Conservation (phyloP, 1,140 invertebrate genomes). For the Olivierus martensii region DNA sequence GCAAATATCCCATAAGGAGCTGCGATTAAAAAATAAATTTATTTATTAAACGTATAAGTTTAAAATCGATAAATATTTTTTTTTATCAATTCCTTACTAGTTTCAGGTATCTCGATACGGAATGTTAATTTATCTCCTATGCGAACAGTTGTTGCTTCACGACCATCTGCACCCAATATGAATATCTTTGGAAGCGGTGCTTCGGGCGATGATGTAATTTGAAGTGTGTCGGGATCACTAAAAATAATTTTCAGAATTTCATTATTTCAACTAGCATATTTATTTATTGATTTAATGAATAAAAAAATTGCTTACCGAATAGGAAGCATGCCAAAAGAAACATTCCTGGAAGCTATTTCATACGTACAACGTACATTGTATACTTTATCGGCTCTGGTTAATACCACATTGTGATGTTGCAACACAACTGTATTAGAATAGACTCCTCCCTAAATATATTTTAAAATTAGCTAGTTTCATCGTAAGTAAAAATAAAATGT, state of each 20-base stretch:
- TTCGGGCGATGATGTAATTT: constrained; percentile 85
- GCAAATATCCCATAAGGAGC: constrained; percentile 92
- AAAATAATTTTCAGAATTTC: too few relatives aligned
- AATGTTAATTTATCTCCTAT: constrained; percentile 90
- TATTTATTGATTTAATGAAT: neutral
- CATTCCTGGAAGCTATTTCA: constrained; percentile 91
- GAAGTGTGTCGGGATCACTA: constrained; percentile 86
- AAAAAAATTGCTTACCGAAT: constrained; percentile 46
- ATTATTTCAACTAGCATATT: neutral
- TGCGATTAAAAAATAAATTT: constrained; percentile 35
- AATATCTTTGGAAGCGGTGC: constrained; percentile 84
- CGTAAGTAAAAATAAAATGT: too few relatives aligned
- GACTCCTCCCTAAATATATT: constrained; percentile 58
- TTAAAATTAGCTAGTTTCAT: too few relatives aligned
- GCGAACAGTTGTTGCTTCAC: constrained; percentile 83
- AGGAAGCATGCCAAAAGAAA: constrained; percentile 94
- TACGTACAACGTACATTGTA: constrained; percentile 94
- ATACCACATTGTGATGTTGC: constrained; percentile 88
- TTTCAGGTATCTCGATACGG: constrained; percentile 89
- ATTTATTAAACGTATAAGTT: too few relatives aligned
- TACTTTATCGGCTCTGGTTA: constrained; percentile 93
- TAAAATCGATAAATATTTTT: too few relatives aligned
- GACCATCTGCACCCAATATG: constrained; percentile 64
- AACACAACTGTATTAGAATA: constrained; percentile 90
- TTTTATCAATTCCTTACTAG: constrained; percentile 57